Conservation (phyloP, 30 jellyfish, hydroid and myxozoan species). For the Turritopsis dohrnii region DNA sequence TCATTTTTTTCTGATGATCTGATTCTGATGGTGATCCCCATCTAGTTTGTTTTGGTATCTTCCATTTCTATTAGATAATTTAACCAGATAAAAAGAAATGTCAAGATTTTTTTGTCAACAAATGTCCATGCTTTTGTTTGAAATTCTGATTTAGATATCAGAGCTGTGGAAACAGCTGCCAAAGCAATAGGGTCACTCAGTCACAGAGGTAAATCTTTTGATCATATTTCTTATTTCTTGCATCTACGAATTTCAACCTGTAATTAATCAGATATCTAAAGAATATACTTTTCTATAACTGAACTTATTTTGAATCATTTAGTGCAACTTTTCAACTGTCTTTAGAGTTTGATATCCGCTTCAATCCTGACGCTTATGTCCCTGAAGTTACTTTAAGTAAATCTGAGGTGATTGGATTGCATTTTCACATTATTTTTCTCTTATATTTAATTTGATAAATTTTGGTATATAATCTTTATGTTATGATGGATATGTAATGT, state of each 20-base stretch:
- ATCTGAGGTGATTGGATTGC: slow-evolving; percentile 55
- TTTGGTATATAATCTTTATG: not conserved
- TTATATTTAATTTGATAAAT: not conserved
- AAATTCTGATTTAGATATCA: slow-evolving; percentile 23
- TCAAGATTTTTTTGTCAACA: not conserved
- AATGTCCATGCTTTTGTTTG: not conserved
- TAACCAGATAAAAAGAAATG: too few species aligned
- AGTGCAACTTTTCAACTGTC: not conserved
- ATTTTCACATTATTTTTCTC: not conserved
- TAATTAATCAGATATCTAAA: not conserved
- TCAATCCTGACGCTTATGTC: slow-evolving; percentile 93
- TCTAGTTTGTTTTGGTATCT: too few species aligned
- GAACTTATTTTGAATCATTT: too few species aligned
- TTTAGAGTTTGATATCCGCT: slow-evolving; percentile 77
- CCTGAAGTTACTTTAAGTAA: slow-evolving; percentile 63
- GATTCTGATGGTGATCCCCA: too few species aligned
- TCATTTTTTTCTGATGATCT: too few species aligned
- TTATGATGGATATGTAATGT: too few species aligned
- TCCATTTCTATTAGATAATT: too few species aligned
- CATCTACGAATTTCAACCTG: not conserved
- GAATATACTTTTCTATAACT: too few species aligned
- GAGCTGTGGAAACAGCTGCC: slow-evolving; percentile 86
- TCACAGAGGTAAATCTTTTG: slow-evolving; percentile 49
- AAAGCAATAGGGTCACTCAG: slow-evolving; percentile 78
- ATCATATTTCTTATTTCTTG: not conserved